Evolutionary conservation across 2,888 invertebrate genomes (phyloP).

Genomic region (Pherbina coryleti): DNA sequence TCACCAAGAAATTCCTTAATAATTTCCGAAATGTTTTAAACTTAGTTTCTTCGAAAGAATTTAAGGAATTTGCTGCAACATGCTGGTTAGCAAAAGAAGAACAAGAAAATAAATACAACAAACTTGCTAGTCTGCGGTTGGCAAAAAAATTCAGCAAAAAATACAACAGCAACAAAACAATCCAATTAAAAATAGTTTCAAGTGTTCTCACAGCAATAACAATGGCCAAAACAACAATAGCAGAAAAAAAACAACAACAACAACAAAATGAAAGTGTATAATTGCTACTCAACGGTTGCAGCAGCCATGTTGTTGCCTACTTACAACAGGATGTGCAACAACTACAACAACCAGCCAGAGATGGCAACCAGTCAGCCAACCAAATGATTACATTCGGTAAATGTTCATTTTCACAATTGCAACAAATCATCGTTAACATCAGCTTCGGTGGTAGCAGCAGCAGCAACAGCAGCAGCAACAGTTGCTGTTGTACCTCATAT

Average conservation of each 20-base stretch:
- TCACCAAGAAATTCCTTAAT: background rate
- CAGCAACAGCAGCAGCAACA: constrained; percentile 41
- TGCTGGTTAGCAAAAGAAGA: background rate
- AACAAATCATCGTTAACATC: constrained; percentile 38
- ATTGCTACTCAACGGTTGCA: constrained; percentile 53
- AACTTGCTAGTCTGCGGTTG: constrained; percentile 31
- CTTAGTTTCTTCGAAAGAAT: background rate
- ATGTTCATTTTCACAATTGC: constrained; percentile 39
- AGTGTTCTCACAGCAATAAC: constrained; percentile 42
- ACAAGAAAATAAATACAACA: background rate
- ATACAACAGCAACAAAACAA: constrained; percentile 44
- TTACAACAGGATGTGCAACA: constrained; percentile 10
- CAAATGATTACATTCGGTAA: constrained; percentile 32
- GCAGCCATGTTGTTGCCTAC: constrained; percentile 55
- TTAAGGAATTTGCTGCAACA: background rate
- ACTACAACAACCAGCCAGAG: constrained; percentile 5
- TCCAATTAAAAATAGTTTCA: constrained; percentile 67
- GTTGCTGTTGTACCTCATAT: constrained; percentile 7
- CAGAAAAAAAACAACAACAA: constrained; percentile 26
- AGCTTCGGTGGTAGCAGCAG: constrained; percentile 46
- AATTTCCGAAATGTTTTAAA: background rate
- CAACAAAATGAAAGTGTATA: constrained; percentile 54
- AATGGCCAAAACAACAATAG: constrained; percentile 41
- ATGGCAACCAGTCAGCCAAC: constrained; percentile 18
- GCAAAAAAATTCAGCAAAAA: constrained; percentile 7